Evolutionary conservation across 2,888 invertebrate genomes (phyloP), one percentile per base, ranked within the genome.

Genomic region (Erebia ligea): DNA sequence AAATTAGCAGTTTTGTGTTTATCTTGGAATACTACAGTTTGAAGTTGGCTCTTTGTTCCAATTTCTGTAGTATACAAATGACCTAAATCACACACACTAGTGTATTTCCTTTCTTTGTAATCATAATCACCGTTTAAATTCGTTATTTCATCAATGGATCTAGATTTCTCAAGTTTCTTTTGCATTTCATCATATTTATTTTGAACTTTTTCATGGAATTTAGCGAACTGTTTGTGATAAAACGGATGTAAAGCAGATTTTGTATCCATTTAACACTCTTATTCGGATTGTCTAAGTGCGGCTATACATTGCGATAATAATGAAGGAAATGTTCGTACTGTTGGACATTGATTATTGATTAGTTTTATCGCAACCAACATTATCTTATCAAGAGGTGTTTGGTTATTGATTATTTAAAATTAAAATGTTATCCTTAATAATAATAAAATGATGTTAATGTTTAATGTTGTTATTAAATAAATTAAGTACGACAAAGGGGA

Each of bases 101-200:
- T 70, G 76, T 78, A 79, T 74, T 74, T 81, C 42, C 76, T 75
- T 56, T 83, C 42, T 58, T 77, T 81, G 71, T 80, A 84, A 25
- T 76, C 78, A 66, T 80, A 84, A 69, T 87, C 84, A 68, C 87
- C 87, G 56, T 80, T 78, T 1, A 84, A 72, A 11, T 78, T 78
- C 9, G 84, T 75, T 50, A 92, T 68, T 17, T 83, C 82, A 70
- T 90, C 91, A 8, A 89, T 82, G 5, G 92, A 92, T 79, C 83
- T 90, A 0, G 91, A 91, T 78, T 89, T 92, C 68, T 89, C 87
- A 19, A 92, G 75, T 79, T 80, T 90, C 62, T 75, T 85, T 78
- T 90, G 90, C 89, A 92, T 89, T 79, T 88, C 86, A 40, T 83
- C 84, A 76, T 90, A 92, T 80, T 91, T 93, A 54, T 71, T 84